These are phyloP conservation scores for Altica lythri DNA, from an alignment of 2,888 invertebrate species.

Conservation along the genomic window DNA sequence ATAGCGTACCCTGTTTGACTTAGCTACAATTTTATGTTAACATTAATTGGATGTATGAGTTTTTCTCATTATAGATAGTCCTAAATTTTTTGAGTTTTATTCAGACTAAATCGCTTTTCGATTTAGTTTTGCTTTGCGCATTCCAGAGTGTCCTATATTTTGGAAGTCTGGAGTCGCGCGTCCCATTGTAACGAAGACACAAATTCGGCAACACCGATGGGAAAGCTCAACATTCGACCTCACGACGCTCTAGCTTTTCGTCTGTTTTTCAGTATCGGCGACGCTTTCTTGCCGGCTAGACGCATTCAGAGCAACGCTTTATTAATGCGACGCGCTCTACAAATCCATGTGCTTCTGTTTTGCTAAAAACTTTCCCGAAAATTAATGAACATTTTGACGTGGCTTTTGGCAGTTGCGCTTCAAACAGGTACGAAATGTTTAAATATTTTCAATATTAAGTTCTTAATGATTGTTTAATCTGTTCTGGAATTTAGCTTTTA, in stretches of 20 bases:
- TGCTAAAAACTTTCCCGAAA: neutral
- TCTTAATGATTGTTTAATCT: too few relatives aligned
- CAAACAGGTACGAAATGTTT: conserved; percentile 6
- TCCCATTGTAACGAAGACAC: neutral
- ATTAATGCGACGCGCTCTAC: conserved; percentile 15
- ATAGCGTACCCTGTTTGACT: too few relatives aligned
- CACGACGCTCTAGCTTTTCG: conserved; percentile 31
- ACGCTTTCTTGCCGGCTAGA: conserved; percentile 31
- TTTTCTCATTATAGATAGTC: too few relatives aligned
- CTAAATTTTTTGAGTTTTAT: neutral
- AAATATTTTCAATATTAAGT: too few relatives aligned
- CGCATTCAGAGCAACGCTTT: conserved; percentile 28
- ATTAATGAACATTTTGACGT: neutral
- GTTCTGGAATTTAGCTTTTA: too few relatives aligned
- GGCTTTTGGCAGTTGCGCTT: neutral
- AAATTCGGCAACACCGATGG: conserved; percentile 10
- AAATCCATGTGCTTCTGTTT: conserved; percentile 26
- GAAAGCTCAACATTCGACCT: conserved; percentile 22
- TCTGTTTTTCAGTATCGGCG: conserved; percentile 38
- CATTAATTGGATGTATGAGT: too few relatives aligned
- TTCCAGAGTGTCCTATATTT: neutral
- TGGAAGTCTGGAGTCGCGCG: neutral
- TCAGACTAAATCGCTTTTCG: too few relatives aligned
- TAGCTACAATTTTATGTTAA: too few relatives aligned
- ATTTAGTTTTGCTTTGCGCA: too few relatives aligned